Percentiles rank a stretch among this genome's conserved stretches.
Conservation (phyloP, 2,113 vertebrate genomes). For the Oreamnos americanus region DNA sequence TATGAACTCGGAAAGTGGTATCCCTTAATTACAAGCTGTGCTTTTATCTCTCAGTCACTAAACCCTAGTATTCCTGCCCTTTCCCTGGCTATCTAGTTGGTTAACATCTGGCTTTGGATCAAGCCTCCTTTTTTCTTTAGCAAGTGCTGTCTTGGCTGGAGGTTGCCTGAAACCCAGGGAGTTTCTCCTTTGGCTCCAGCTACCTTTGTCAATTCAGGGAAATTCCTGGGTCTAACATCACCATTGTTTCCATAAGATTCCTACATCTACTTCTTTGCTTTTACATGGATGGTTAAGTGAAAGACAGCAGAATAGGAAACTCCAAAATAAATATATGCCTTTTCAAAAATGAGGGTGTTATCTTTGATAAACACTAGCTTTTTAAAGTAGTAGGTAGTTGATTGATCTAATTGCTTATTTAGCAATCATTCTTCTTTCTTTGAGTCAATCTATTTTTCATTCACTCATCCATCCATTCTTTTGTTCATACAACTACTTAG, state of each 20-base stretch:
- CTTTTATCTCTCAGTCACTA: not conserved
- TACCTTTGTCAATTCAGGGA: not conserved
- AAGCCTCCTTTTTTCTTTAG: not conserved
- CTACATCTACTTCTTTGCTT: slow-evolving; percentile 32
- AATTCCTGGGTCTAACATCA: not conserved
- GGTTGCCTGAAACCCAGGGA: not conserved
- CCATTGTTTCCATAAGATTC: slow-evolving; percentile 45
- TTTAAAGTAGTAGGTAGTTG: not conserved
- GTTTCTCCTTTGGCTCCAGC: not conserved
- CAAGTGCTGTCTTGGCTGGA: not conserved
- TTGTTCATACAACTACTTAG: not conserved
- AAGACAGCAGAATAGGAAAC: slow-evolving; percentile 7
- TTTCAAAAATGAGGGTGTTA: not conserved
- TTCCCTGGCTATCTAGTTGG: not conserved
- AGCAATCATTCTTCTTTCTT: not conserved
- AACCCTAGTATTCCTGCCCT: not conserved
- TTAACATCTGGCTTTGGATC: not conserved
- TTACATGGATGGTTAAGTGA: slow-evolving; percentile 42
- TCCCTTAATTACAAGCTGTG: not conserved
- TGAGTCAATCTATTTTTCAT: not conserved
- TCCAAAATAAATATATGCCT: slow-evolving; percentile 20
- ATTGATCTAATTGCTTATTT: not conserved
- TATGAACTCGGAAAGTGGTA: too few species aligned
- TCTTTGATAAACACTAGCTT: not conserved
- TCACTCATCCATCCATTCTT: not conserved